A percentile compares a stretch with the other conserved stretches of the same genome.
Evolutionary conservation across 2,797 vertebrate species (phyloP).

Genomic region (Eupleurogrammus muticus): DNA sequence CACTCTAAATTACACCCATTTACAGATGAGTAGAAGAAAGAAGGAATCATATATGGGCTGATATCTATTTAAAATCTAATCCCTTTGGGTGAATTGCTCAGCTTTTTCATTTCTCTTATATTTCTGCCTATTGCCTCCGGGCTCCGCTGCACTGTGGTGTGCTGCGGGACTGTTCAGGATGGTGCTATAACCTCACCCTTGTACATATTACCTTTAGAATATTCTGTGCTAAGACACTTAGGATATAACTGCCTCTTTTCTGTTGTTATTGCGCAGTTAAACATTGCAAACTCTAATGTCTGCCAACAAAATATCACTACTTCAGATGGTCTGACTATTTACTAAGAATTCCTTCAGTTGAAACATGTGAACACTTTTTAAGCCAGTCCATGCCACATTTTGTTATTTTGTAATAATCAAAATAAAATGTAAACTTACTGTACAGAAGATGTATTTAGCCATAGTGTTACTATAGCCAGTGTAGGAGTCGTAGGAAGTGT

Average conservation of each 20-base stretch:
- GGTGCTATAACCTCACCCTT: constrained; percentile 75
- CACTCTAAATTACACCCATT: constrained; percentile 81
- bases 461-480: not conserved
- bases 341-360: constrained; percentile 28
- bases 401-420: constrained; percentile 8
- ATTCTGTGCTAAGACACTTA: constrained; percentile 68
- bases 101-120: constrained; percentile 79
- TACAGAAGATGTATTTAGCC: too few relatives aligned
- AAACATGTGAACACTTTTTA: constrained; percentile 21
- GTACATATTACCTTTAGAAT: constrained; percentile 75
- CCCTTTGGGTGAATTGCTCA: constrained; percentile 76
- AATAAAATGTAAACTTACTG: constrained; percentile 8
- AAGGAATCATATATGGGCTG: constrained; percentile 78
- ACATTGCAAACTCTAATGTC: constrained; percentile 47
- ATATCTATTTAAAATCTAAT: constrained; percentile 84
- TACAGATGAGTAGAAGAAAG: constrained; percentile 71
- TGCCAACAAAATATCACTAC: constrained; percentile 25
- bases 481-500: not conserved
- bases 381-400: constrained; percentile 3
- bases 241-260: constrained; percentile 66
- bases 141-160: constrained; percentile 59
- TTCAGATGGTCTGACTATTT: constrained; percentile 37
- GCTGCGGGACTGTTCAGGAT: constrained; percentile 58
- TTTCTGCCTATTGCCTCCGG: constrained; percentile 75
- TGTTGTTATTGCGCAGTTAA: constrained; percentile 69